Conservation (phyloP, 2,888 invertebrate species). For the Tipula vernalis region DNA sequence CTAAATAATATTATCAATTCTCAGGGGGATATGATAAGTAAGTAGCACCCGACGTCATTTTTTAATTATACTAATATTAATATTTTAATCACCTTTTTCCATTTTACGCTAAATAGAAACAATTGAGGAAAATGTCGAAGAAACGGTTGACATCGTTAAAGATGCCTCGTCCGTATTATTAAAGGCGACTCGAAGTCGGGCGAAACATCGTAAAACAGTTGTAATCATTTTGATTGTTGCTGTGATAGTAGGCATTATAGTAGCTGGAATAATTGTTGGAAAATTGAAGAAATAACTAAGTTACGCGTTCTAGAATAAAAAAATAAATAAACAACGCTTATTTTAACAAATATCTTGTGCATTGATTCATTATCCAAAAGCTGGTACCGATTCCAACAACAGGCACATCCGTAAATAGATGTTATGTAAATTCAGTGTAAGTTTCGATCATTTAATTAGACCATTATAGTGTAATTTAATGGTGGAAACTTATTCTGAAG, state of each 20-base stretch:
- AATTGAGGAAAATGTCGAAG: constrained; percentile 71
- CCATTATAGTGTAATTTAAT: no score
- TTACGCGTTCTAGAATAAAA: no score
- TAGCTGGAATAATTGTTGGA: constrained; percentile 54
- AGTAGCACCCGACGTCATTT: constrained; percentile 24
- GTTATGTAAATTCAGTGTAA: no score
- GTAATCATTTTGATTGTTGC: constrained; percentile 56
- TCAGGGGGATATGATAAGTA: constrained; percentile 63
- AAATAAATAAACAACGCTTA: no score
- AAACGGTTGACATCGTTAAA: constrained; percentile 61
- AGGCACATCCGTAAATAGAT: no score
- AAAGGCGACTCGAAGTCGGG: constrained; percentile 72
- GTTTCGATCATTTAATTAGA: no score
- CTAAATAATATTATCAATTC: constrained; percentile 55
- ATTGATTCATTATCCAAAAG: no score
- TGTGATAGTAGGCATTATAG: constrained; percentile 49
- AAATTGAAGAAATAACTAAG: constrained; percentile 30
- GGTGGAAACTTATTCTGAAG: no score
- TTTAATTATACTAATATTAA: no score
- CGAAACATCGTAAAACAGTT: constrained; percentile 60
- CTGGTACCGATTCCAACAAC: no score
- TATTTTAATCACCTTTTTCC: background rate
- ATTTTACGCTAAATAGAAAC: constrained; percentile 46
- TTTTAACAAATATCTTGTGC: no score
- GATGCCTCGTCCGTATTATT: constrained; percentile 62